phyloP scores from a whole-genome alignment of 2,888 invertebrate species.

The Beris chalybata region DNA sequence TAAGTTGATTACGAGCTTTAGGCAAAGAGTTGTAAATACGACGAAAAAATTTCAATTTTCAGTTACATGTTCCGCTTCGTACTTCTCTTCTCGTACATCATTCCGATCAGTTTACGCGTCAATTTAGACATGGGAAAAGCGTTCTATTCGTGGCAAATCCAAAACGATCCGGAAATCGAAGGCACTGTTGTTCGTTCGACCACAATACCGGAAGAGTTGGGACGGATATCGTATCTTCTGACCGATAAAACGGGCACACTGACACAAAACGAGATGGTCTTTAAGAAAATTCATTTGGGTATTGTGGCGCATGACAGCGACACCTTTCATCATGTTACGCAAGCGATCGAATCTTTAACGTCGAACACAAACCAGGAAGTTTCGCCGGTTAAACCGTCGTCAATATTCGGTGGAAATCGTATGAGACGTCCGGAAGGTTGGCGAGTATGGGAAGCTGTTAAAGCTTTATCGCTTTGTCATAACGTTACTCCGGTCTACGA shows the following conservation, averaged over 20 bases:
- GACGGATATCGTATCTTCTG: constrained; percentile 92
- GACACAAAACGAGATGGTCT: constrained; percentile 98
- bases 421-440: constrained; percentile 71
- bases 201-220: constrained; percentile 98
- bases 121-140: constrained; percentile 99
- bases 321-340: constrained; percentile 55
- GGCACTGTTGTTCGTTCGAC: constrained; percentile 96
- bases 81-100: constrained; percentile 97
- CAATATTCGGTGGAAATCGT: constrained; percentile 45
- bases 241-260: constrained; percentile 98
- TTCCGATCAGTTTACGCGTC: constrained; percentile 96
- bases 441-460: constrained; percentile 85
- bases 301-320: constrained; percentile 86
- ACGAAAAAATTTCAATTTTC: background rate
- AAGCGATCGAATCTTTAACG: constrained; percentile 51
- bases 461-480: constrained; percentile 95
- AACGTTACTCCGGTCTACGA: constrained; percentile 98
- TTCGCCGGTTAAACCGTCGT: constrained; percentile 30
- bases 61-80: constrained; percentile 95
- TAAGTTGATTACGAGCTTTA: constrained; percentile 16
- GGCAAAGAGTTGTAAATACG: background rate
- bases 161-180: constrained; percentile 87
- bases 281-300: constrained; percentile 92
- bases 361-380: constrained; percentile 46
- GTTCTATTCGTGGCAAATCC: constrained; percentile 96